Conservation (phyloP, 2,888 invertebrate genomes). For the Monopis laevigella region DNA sequence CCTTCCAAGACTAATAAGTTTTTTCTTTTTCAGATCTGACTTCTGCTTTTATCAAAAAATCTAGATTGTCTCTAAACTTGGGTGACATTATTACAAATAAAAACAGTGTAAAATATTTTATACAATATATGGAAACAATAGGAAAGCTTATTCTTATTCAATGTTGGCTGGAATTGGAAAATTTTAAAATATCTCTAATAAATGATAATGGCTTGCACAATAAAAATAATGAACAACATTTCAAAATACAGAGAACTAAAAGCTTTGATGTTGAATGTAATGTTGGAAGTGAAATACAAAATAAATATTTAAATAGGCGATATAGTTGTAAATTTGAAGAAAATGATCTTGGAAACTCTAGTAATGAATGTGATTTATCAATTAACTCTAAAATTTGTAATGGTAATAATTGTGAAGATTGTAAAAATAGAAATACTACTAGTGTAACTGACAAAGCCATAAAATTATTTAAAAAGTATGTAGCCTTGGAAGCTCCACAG, state of each 20-base stretch:
- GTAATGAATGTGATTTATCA: not conserved
- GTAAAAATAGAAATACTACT: conserved; percentile 23
- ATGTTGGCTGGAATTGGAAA: conserved; percentile 81
- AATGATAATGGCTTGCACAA: conserved; percentile 21
- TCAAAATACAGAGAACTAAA: conserved; percentile 40
- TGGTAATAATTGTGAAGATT: conserved; percentile 12
- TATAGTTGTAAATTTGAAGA: conserved; percentile 12
- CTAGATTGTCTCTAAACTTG: conserved; percentile 78
- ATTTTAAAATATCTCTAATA: conserved; percentile 54
- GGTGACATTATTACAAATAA: conserved; percentile 81
- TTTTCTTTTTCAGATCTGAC: conserved; percentile 11
- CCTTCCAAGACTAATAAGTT: too few species aligned
- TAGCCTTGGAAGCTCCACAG: conserved; percentile 74
- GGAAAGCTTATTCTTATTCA: conserved; percentile 73
- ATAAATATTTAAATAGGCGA: not conserved
- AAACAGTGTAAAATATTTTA: conserved; percentile 82
- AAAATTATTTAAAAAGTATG: conserved; percentile 79
- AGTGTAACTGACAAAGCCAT: conserved; percentile 70
- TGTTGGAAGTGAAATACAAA: not conserved
- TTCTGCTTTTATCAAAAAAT: conserved; percentile 49
- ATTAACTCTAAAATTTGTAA: conserved; percentile 1
- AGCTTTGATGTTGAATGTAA: conserved; percentile 43
- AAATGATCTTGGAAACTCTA: not conserved
- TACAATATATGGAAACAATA: conserved; percentile 85
- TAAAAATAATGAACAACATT: conserved; percentile 23